Base-by-base conservation (phyloP, 1,140 invertebrate species). In the Ips typographus region DNA sequence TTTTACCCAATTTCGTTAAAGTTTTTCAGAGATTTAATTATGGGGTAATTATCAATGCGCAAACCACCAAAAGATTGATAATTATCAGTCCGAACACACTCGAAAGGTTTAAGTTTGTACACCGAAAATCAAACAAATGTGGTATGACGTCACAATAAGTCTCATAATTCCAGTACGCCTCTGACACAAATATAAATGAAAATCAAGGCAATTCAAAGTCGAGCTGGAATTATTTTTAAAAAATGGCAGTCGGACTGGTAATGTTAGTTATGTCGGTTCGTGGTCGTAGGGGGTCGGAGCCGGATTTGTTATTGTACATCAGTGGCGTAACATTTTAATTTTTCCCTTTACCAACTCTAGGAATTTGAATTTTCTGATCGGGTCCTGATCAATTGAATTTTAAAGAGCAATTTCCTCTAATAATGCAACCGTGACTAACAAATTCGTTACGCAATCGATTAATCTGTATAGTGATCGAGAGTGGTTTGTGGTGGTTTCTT, bases 231-330 rank as follows among this genome's bases (percentile, higher is more conserved):
- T 71, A 65, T 66, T 22, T 22, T 22, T 22, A 22, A 22, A 61
- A 71, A 71, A 71, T 71, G 69, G 63, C 64, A 49, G 69, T 51
- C 36, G 63, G 58, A 43, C 58, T 68, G 38, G 49, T 59, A 60
- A 52, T 64, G 55, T 65, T 38, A 39, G 62, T 58, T 59, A 70
- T 70, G 68, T 70, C 68, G 62, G 37, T 39, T n/a, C 47, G 53
- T 55, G 42, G 36, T 65, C 57, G 51, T 43, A 71, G 69, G 69
- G 69, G 69, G 69, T 71, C 69, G 57, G 44, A 57, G 57, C 40
- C 3, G 52, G 63, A n/a, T 38, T 65, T 55, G 56, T 65, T 65
- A 65, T 65, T 65, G 41, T 65, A 55, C 5, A 7, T 37, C 62
- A 64, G 62, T 22, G 62, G 51, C 62, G 62, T 36, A 62, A 57